Conservation (phyloP, 2,888 invertebrate genomes). For the Erebia palarica region DNA sequence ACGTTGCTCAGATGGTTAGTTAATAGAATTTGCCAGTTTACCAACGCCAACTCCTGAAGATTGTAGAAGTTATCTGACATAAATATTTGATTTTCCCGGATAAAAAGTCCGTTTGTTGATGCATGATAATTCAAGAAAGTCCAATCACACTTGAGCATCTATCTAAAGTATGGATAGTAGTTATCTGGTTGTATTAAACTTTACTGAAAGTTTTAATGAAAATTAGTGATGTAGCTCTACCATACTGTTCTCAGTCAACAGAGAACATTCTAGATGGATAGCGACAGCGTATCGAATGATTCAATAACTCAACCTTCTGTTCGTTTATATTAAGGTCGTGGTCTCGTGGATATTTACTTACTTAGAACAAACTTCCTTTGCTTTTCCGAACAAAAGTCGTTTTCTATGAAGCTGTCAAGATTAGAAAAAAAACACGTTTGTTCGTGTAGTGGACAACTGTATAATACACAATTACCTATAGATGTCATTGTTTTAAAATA, state of each 20-base stretch:
- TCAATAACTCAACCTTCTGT: constrained; percentile 3
- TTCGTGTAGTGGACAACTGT: too few relatives aligned
- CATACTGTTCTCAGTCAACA: not conserved
- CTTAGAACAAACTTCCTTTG: not conserved
- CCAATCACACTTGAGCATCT: too few relatives aligned
- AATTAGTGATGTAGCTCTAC: not conserved
- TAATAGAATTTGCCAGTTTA: constrained; percentile 6
- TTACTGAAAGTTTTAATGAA: not conserved
- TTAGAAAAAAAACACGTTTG: too few relatives aligned
- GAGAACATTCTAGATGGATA: not conserved
- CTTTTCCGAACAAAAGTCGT: too few relatives aligned
- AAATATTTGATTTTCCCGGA: too few relatives aligned
- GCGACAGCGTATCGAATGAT: not conserved
- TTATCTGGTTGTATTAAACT: not conserved
- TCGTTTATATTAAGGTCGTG: not conserved
- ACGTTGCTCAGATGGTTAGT: constrained; percentile 19
- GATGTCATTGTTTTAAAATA: not conserved
- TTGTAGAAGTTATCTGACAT: not conserved
- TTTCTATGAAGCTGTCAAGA: too few relatives aligned
- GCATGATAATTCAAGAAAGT: too few relatives aligned
- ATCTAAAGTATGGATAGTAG: too few relatives aligned
- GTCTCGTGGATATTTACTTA: not conserved
- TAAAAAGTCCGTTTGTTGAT: too few relatives aligned
- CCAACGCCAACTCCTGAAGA: not conserved
- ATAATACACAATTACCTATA: too few relatives aligned